Evolutionary conservation across 53 echinoderm and acorn worm species (phyloP).

Genomic region (Henricia sp.): DNA sequence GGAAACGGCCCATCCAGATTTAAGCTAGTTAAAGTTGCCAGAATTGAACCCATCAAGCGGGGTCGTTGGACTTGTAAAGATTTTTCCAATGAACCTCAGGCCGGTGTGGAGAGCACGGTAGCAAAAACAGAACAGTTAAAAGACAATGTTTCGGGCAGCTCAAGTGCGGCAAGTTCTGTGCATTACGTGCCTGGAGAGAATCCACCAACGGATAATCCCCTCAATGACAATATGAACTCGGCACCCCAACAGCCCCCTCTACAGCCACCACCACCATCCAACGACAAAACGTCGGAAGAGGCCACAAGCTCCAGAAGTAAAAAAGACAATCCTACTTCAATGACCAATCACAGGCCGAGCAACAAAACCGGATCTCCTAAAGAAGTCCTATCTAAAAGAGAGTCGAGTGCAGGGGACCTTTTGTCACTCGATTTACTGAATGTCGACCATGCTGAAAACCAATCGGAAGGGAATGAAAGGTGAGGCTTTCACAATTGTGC

Average conservation of each 20-base stretch:
- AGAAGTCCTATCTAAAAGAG: conserved; percentile 18
- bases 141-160: conserved; percentile 91
- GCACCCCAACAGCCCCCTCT: conserved; percentile 38
- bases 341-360: conserved; percentile 5
- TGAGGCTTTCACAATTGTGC: too few relatives aligned
- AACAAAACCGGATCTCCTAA: conserved; percentile 12
- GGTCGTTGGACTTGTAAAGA: conserved; percentile 99
- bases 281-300: conserved; percentile 33
- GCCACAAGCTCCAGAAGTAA: conserved; percentile 6
- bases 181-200: conserved; percentile 90
- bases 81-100: conserved; percentile 75
- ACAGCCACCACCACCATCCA: conserved; percentile 47
- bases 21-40: conserved; percentile 94
- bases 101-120: conserved; percentile 57
- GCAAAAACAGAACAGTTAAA: conserved; percentile 72
- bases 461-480: conserved; percentile 49
- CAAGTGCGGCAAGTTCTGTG: conserved; percentile 99
- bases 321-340: not conserved
- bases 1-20: conserved; percentile 98
- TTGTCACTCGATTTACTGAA: conserved; percentile 29
- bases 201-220: conserved; percentile 71
- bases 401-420: conserved; percentile 20
- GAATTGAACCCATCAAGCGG: conserved; percentile 87
- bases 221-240: conserved; percentile 15
- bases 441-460: conserved; percentile 40